Percentiles rank a stretch among this genome's conserved stretches.
These are phyloP conservation scores for Centropyge bicolor DNA, from an alignment of 2,797 vertebrate species.

Conservation along the genomic window DNA sequence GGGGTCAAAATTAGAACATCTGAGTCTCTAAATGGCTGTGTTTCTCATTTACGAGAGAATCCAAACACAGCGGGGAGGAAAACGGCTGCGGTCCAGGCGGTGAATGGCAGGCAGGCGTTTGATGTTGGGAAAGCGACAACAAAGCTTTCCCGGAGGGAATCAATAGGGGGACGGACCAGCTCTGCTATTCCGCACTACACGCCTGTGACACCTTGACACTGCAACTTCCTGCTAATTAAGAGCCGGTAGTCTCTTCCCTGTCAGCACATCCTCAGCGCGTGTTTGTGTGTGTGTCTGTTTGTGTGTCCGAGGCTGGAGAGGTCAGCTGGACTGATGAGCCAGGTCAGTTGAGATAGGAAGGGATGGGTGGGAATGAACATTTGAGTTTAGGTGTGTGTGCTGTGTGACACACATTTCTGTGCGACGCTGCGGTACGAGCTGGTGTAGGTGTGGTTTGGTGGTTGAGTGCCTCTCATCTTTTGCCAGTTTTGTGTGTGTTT, in stretches of 20 bases:
- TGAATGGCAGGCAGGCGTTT: slow-evolving; percentile 47
- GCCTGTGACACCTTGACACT: slow-evolving; percentile 86
- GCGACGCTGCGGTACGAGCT: slow-evolving; percentile 38
- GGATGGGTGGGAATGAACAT: slow-evolving; percentile 77
- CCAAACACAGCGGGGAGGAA: slow-evolving; percentile 56
- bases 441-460: slow-evolving; percentile 59
- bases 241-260: slow-evolving; percentile 80
- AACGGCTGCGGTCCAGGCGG: slow-evolving; percentile 45
- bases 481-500: slow-evolving; percentile 64
- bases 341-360: slow-evolving; percentile 72
- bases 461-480: slow-evolving; percentile 60
- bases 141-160: slow-evolving; percentile 78
- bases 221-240: slow-evolving; percentile 91
- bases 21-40: slow-evolving; percentile 62
- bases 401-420: slow-evolving; percentile 44
- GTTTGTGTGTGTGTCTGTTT: slow-evolving; percentile 42
- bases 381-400: slow-evolving; percentile 41
- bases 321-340: slow-evolving; percentile 72
- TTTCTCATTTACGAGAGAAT: slow-evolving; percentile 69
- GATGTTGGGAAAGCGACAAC: slow-evolving; percentile 77
- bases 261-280: slow-evolving; percentile 77
- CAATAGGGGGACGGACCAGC: slow-evolving; percentile 66
- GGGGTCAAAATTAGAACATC: slow-evolving; percentile 69
- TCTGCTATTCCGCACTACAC: slow-evolving; percentile 58
- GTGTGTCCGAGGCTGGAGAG: slow-evolving; percentile 52